Evolutionary conservation across 2,888 invertebrate species (phyloP).

Genomic region (Dryocosmus kuriphilus): DNA sequence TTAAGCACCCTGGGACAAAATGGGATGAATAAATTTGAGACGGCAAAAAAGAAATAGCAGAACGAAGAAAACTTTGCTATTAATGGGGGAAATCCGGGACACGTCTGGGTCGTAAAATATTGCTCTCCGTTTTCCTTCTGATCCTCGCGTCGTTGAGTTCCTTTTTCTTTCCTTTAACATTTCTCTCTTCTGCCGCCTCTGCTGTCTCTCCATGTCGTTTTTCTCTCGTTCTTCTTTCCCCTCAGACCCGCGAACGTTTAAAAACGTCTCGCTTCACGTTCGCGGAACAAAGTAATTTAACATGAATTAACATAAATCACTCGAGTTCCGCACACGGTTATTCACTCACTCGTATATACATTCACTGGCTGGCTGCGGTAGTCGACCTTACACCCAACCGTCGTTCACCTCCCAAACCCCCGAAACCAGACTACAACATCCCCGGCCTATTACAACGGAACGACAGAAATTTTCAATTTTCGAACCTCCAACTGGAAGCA

Average conservation of each 20-base stretch:
- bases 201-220: slow-evolving; percentile 6
- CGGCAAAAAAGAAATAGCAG: neutral
- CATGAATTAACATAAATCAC: slow-evolving; percentile 71
- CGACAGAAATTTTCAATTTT: slow-evolving; percentile 64
- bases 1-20: neutral
- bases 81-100: slow-evolving; percentile 70
- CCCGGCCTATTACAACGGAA: slow-evolving; percentile 60
- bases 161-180: slow-evolving; percentile 18
- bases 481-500: slow-evolving; percentile 52
- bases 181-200: slow-evolving; percentile 10
- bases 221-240: slow-evolving; percentile 3
- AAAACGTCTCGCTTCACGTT: slow-evolving; percentile 59
- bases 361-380: slow-evolving; percentile 9
- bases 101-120: slow-evolving; percentile 63
- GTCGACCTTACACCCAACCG: slow-evolving; percentile 36
- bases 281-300: slow-evolving; percentile 67
- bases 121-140: slow-evolving; percentile 23
- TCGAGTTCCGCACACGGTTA: slow-evolving; percentile 47
- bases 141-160: slow-evolving; percentile 42
- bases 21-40: slow-evolving; percentile 23
- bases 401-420: slow-evolving; percentile 21
- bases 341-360: slow-evolving; percentile 53
- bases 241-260: slow-evolving; percentile 50
- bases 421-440: neutral
- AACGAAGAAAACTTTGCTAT: slow-evolving; percentile 64